Evolutionary conservation across 2,888 invertebrate species (phyloP).

Genomic region (Andricus quercusramuli): DNA sequence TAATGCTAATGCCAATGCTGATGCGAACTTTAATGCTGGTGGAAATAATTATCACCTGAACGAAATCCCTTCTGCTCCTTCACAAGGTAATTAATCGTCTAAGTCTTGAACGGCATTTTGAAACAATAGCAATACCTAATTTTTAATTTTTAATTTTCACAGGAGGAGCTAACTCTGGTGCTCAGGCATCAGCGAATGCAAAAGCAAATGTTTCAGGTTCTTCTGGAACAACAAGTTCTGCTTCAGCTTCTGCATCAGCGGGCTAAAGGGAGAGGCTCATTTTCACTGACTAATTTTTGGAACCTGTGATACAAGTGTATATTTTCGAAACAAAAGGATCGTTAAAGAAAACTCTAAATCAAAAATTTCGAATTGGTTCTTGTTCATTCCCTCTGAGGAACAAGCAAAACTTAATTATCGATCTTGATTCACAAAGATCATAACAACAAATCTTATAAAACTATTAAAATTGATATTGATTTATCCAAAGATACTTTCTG

Average conservation of each 20-base stretch:
- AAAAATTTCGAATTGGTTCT: not conserved
- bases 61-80: not conserved
- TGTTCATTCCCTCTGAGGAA: too few relatives aligned
- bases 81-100: not conserved
- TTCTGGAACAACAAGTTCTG: not conserved
- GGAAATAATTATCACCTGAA: not conserved
- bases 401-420: too few relatives aligned
- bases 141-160: conserved; percentile 38
- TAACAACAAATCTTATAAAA: not conserved
- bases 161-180: conserved; percentile 48
- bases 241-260: conserved; percentile 55
- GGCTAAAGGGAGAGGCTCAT: conserved; percentile 64
- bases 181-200: conserved; percentile 56
- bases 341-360: not conserved
- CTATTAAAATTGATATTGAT: too few relatives aligned
- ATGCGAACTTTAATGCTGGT: not conserved
- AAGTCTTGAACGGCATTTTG: not conserved
- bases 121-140: not conserved
- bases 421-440: not conserved
- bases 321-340: not conserved
- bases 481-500: too few relatives aligned
- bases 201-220: conserved; percentile 48
- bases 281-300: conserved; percentile 57
- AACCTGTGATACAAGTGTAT: not conserved
- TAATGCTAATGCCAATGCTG: not conserved